These are phyloP conservation scores for Uria aalge DNA, from an alignment of 2,113 vertebrate species.

Conservation along the genomic window DNA sequence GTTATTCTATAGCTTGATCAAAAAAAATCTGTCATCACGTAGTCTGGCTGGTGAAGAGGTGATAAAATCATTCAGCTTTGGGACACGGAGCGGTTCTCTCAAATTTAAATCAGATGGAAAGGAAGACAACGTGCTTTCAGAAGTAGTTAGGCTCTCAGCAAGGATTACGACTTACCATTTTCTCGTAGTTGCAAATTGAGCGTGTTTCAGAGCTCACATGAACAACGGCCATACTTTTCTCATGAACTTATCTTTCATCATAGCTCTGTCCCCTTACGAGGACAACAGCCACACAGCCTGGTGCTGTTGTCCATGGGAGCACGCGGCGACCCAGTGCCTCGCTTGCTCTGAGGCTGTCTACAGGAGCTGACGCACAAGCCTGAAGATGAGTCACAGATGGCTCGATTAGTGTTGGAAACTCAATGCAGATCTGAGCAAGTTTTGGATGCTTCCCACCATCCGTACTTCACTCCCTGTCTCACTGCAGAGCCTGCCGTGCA, in stretches of 20 bases:
- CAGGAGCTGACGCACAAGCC: not conserved
- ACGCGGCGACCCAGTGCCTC: not conserved
- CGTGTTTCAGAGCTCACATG: not conserved
- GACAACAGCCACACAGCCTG: not conserved
- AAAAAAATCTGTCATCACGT: constrained; percentile 35
- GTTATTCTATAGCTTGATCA: not conserved
- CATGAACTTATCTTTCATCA: not conserved
- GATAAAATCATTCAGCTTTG: constrained; percentile 59
- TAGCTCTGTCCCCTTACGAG: not conserved
- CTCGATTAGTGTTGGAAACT: not conserved
- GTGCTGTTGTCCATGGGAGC: not conserved
- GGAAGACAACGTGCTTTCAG: constrained; percentile 25
- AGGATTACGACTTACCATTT: not conserved
- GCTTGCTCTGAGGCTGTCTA: not conserved
- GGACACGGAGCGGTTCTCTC: not conserved
- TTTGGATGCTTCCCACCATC: constrained; percentile 13
- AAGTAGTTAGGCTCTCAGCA: not conserved
- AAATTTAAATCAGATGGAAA: constrained; percentile 58
- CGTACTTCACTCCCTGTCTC: constrained; percentile 18
- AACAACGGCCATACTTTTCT: not conserved
- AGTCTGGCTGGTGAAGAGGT: constrained; percentile 44
- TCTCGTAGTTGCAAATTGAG: not conserved
- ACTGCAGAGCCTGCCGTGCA: constrained; percentile 15
- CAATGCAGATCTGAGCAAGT: not conserved
- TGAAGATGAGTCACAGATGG: constrained; percentile 44